Evolutionary conservation across 2,113 vertebrate genomes (phyloP), one percentile per base, ranked within the genome.

Genomic region (Podarcis cretensis): DNA sequence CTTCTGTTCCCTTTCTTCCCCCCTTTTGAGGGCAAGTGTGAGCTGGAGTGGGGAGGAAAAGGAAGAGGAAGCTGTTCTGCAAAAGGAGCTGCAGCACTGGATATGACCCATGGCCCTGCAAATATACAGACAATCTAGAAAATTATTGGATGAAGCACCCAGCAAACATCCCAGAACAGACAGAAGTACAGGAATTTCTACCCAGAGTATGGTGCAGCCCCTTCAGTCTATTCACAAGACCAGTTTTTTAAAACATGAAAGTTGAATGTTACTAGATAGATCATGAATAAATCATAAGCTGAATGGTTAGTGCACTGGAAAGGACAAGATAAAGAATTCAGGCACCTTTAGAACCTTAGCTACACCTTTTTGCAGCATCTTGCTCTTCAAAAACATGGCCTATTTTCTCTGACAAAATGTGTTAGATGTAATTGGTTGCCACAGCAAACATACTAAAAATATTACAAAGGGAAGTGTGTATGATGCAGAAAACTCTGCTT

Each of bases 391-490:
- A 93, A 90, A 91, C 92, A 83, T 93, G 95, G 91, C 96, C 96
- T 96, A 96, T 87, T 96, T 97, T 96, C 89, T 89, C 77, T 92
- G 89, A 93, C 93, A 93, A 95, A 90, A 75, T 93, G 87, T 91
- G 91, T 76, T 89, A 90, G 81, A 37, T 91, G 92, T 94, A 88
- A 89, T 30, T 63, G 87, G 95, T 96, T 96, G 96, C 96, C 96
- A 96, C 86, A 93, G 96, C 81, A 94, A 97, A 92, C 77, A 88
- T 95, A 83, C 87, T 92, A 93, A 95, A 95, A 92, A 91, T 20
- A 91, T 78, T 83, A 92, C 77, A 77, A 10, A 86, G 37, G 25
- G 16, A 69, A 2, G 27, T 30, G 6, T 54, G 23, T 57, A 76
- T 86, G 35, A 77, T 89, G 83, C 86, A 89, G 37, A 14, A 63